phyloP scores from a whole-genome alignment of 1,140 invertebrate species.

The Bombus difficillimus region DNA sequence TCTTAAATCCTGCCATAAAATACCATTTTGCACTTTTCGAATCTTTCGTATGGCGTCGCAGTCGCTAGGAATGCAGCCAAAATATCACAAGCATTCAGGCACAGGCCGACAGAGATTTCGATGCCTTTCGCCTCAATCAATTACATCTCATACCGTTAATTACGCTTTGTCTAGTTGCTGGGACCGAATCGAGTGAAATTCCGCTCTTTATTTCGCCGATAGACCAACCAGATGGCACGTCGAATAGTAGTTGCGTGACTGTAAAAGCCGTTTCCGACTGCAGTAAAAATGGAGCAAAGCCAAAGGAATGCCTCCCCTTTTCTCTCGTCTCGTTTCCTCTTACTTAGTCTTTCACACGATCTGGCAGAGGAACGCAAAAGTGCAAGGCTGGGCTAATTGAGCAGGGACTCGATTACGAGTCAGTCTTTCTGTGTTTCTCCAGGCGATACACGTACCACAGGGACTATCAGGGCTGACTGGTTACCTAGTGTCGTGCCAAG shows the following conservation, averaged over 20 bases:
- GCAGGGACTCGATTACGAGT: constrained; percentile 77
- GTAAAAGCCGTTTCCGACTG: constrained; percentile 22
- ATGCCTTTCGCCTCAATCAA: too few relatives aligned
- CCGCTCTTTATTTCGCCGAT: too few relatives aligned
- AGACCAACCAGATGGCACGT: background rate
- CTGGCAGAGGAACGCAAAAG: constrained; percentile 39
- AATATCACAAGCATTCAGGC: too few relatives aligned
- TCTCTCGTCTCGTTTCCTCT: background rate
- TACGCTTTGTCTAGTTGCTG: too few relatives aligned
- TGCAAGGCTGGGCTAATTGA: constrained; percentile 75
- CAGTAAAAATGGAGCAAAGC: background rate
- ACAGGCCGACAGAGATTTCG: too few relatives aligned
- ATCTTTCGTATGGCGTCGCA: background rate
- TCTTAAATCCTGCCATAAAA: background rate
- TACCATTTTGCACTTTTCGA: background rate
- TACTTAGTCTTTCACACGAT: background rate
- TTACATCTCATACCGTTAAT: too few relatives aligned
- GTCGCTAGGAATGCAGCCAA: too few relatives aligned
- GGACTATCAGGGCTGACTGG: constrained; percentile 56
- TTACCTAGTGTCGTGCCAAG: constrained; percentile 51
- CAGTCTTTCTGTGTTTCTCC: constrained; percentile 69
- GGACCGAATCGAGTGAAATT: too few relatives aligned
- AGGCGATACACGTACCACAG: constrained; percentile 75
- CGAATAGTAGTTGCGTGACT: constrained; percentile 18
- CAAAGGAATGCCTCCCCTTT: too few relatives aligned